Conservation (phyloP, 2,888 invertebrate species). For the Athalia rosae region DNA sequence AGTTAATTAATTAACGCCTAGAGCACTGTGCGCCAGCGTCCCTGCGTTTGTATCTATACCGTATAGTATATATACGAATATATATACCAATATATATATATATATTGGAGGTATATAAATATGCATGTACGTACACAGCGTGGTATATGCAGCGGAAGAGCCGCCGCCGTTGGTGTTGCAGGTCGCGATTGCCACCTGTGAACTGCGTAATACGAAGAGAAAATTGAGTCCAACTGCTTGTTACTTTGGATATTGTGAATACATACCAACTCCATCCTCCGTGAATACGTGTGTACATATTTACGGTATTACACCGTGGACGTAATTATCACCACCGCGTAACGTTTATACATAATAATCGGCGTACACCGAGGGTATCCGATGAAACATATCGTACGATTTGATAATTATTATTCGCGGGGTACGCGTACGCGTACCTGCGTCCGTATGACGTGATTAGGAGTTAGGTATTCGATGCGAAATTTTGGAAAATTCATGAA, state of each 20-base stretch:
- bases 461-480: too few species aligned
- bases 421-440: too few species aligned
- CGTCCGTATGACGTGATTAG: too few species aligned
- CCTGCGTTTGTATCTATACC: neutral
- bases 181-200: too few species aligned
- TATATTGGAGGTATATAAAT: neutral
- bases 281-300: too few species aligned
- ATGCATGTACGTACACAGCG: neutral
- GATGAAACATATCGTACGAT: too few species aligned
- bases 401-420: too few species aligned
- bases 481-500: too few species aligned
- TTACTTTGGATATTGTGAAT: slow-evolving; percentile 15
- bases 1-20: slow-evolving; percentile 39
- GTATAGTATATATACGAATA: neutral
- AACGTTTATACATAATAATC: neutral
- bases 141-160: too few species aligned
- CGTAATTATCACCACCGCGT: slow-evolving; percentile 24
- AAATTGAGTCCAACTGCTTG: slow-evolving; percentile 38
- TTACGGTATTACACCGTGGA: neutral
- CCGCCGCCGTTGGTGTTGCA: too few species aligned
- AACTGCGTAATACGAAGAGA: slow-evolving; percentile 1
- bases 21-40: neutral
- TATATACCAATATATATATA: neutral
- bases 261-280: too few species aligned
- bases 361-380: too few species aligned